Evolutionary conservation across 2,888 invertebrate genomes (phyloP).

Genomic region (Hydraecia micacea): DNA sequence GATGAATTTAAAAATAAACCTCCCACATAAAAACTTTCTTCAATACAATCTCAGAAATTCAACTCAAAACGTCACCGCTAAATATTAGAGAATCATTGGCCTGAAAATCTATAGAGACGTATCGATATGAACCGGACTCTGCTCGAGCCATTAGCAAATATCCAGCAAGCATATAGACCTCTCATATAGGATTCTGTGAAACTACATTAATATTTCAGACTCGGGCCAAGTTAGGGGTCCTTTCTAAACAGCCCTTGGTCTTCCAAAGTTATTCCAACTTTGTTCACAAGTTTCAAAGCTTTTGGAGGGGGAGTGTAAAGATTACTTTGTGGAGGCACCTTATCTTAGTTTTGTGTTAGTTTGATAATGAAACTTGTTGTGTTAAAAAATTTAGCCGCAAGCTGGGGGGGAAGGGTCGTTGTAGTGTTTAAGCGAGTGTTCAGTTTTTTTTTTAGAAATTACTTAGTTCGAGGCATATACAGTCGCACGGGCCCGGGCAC

Average conservation of each 20-base stretch:
- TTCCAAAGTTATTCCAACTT: conserved; percentile 90
- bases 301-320: conserved; percentile 84
- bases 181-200: conserved; percentile 89
- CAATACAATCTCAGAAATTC: background rate
- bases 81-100: conserved; percentile 41
- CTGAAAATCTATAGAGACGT: conserved; percentile 54
- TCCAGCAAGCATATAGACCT: conserved; percentile 78
- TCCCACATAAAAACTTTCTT: no score
- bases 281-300: conserved; percentile 80
- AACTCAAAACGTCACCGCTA: conserved; percentile 29
- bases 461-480: background rate
- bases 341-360: conserved; percentile 86
- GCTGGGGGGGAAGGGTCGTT: conserved; percentile 7
- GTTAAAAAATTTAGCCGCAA: conserved; percentile 60
- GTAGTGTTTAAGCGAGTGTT: background rate
- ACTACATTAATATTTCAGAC: conserved; percentile 90
- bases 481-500: no score
- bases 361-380: conserved; percentile 76
- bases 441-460: background rate
- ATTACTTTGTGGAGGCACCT: conserved; percentile 85
- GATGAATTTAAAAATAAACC: background rate
- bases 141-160: conserved; percentile 78
- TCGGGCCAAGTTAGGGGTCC: conserved; percentile 85
- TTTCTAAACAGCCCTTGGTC: conserved; percentile 91
- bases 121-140: conserved; percentile 66